These are phyloP conservation scores for Liposcelis brunnea DNA, from an alignment of 2,888 invertebrate genomes.

Conservation along the genomic window DNA sequence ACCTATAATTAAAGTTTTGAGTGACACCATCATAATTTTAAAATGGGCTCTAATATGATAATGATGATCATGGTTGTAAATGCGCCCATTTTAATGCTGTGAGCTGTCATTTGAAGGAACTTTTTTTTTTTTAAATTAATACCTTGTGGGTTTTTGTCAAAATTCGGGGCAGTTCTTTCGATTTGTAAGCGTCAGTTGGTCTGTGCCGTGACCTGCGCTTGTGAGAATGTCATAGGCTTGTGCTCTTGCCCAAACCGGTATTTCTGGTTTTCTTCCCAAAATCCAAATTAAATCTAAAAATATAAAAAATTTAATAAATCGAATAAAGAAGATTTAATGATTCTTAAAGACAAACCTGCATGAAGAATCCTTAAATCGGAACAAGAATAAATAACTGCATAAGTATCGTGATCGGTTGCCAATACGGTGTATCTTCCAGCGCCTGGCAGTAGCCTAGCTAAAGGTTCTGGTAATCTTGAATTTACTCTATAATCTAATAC, in stretches of 20 bases:
- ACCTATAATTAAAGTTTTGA: no score
- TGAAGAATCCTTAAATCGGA: slow-evolving; percentile 44
- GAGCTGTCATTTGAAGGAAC: no score
- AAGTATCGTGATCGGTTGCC: slow-evolving; percentile 52
- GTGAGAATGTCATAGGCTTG: slow-evolving; percentile 45
- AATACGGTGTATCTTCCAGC: slow-evolving; percentile 53
- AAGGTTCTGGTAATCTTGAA: slow-evolving; percentile 42
- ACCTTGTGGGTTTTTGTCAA: no score
- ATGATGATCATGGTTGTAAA: no score
- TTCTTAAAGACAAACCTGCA: slow-evolving; percentile 30
- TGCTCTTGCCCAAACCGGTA: slow-evolving; percentile 42
- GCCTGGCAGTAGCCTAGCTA: slow-evolving; percentile 50
- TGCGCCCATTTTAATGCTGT: no score
- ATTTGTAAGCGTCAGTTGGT: slow-evolving; percentile 50
- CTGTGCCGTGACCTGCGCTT: slow-evolving; percentile 43
- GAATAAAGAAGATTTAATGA: no score
- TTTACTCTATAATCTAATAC: slow-evolving; percentile 40
- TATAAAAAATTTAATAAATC: slow-evolving; percentile 10
- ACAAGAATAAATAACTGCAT: slow-evolving; percentile 57
- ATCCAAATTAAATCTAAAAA: slow-evolving; percentile 54
- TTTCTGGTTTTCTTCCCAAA: slow-evolving; percentile 44
- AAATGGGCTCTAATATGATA: no score
- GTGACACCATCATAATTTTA: no score
- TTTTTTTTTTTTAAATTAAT: no score
- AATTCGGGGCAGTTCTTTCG: slow-evolving; percentile 39